A percentile compares a stretch with the other conserved stretches of the same genome.
These are phyloP conservation scores for Drosophila ficusphila DNA, from an alignment of 1,140 invertebrate genomes.

Conservation along the genomic window DNA sequence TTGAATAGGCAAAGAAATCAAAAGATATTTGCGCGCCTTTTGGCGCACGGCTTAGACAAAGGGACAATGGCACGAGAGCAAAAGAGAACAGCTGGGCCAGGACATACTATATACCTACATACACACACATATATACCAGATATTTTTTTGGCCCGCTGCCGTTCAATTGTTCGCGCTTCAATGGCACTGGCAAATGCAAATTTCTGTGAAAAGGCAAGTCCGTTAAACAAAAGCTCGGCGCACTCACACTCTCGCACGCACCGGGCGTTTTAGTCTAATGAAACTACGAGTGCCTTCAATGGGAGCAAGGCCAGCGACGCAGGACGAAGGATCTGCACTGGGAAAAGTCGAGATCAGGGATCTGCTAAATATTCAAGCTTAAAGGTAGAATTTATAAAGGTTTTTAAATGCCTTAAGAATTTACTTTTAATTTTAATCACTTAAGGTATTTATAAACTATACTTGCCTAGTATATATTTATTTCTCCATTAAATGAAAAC, in stretches of 20 bases:
- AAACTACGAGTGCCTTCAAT: slow-evolving; percentile 50
- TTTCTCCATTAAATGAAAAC: too few species aligned
- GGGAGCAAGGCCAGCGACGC: slow-evolving; percentile 22
- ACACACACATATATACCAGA: too few species aligned
- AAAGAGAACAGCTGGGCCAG: slow-evolving; percentile 76
- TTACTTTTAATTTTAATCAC: too few species aligned
- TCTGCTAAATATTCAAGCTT: neutral
- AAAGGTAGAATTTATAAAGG: too few species aligned
- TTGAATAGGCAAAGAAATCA: slow-evolving; percentile 58
- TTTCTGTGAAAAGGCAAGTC: slow-evolving; percentile 55
- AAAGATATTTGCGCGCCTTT: slow-evolving; percentile 80
- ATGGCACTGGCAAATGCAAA: slow-evolving; percentile 74
- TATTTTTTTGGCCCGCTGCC: slow-evolving; percentile 22
- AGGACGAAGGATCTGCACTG: slow-evolving; percentile 17
- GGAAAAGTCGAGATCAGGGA: neutral
- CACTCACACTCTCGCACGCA: slow-evolving; percentile 39
- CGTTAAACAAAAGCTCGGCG: slow-evolving; percentile 65
- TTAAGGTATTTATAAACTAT: too few species aligned
- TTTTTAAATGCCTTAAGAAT: too few species aligned
- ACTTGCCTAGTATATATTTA: too few species aligned
- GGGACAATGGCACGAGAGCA: slow-evolving; percentile 55
- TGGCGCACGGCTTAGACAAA: slow-evolving; percentile 71
- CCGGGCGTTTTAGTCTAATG: slow-evolving; percentile 74
- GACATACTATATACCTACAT: too few species aligned
- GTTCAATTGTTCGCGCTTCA: slow-evolving; percentile 67